These are phyloP conservation scores for Belgica antarctica DNA, from an alignment of 2,888 invertebrate genomes.

Conservation along the genomic window DNA sequence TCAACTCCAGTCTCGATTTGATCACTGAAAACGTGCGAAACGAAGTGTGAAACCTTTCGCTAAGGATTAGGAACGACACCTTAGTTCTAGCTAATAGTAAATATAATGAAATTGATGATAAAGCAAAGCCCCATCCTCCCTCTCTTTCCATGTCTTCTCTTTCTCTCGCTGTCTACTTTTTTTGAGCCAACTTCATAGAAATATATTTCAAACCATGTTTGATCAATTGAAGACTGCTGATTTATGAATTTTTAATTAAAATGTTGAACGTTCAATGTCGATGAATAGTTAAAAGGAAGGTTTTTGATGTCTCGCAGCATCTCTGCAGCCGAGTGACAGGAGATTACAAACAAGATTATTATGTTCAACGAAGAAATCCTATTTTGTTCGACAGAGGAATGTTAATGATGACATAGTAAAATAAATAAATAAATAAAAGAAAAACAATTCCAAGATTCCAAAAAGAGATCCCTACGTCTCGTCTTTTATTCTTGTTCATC, in stretches of 20 bases:
- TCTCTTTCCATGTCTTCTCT: background rate
- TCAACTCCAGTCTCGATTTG: too few relatives aligned
- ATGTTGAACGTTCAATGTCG: too few relatives aligned
- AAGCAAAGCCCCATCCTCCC: background rate
- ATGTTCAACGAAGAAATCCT: background rate
- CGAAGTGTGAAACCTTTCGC: constrained; percentile 9
- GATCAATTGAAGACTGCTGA: background rate
- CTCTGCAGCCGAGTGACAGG: too few relatives aligned
- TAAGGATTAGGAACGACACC: background rate
- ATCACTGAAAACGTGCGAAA: too few relatives aligned
- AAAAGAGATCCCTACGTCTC: too few relatives aligned
- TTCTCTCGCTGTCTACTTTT: too few relatives aligned
- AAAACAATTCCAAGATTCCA: constrained; percentile 1
- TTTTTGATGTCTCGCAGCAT: too few relatives aligned
- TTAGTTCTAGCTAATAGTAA: constrained; percentile 7
- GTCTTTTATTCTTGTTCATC: too few relatives aligned
- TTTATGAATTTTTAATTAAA: background rate
- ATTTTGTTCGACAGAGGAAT: background rate
- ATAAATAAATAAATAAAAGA: background rate
- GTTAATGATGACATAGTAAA: constrained; percentile 7
- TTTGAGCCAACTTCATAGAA: too few relatives aligned
- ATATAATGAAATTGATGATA: background rate
- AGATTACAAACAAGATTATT: too few relatives aligned
- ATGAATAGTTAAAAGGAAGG: too few relatives aligned
- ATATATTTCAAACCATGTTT: background rate